Evolutionary conservation across 2,113 vertebrate species (phyloP), one percentile per base, ranked within the genome.

Genomic region (Petrocephalus microphthalmus): DNA sequence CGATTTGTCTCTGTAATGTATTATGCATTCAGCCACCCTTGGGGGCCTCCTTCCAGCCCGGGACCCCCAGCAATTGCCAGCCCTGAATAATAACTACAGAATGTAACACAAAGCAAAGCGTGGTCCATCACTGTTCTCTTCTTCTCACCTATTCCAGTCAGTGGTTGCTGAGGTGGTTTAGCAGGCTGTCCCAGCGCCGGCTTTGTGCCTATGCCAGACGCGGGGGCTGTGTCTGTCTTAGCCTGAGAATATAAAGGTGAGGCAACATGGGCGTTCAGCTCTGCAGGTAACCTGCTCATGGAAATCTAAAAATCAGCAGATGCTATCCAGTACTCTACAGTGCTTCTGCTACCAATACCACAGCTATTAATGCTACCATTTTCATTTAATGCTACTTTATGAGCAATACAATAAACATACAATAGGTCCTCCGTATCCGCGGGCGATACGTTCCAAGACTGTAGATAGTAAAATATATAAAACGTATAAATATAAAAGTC

Each of bases 141-240:
- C 87, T 11, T 92, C 96, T 94, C 89, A 98, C 98, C 98, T 91
- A 96, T 96, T 91, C 96, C 96, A 89, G 96, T 95, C 91, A 95
- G 94, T 64, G 94, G 94, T 1, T 95, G 94, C 88, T 95, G 96
- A 0, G 95, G 93, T 0, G 90, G 94, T 95, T 96, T 97, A 71
- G 93, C 95, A 2, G 96, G 95, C 88, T 96, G 96, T 91, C 95
- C 95, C 89, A 95, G 93, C 89, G 95, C 91, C 84, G 95, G 94
- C 95, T 97, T 98, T 7, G 94, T 92, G 90, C 95, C 92, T 51
- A 90, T 89, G 17, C 92, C 78, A 93, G 94, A 93, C 0, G 92
- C 45, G 17, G 96, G 94, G 1, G 91, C 91, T 67, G 96, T 93
- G 82, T 98, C 97, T 0, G 92, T 91, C 93, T 97, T 98, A 3